A percentile compares a stretch with the other conserved stretches of the same genome.
Conservation (phyloP, 2,888 invertebrate species). For the Phorcus lineatus region DNA sequence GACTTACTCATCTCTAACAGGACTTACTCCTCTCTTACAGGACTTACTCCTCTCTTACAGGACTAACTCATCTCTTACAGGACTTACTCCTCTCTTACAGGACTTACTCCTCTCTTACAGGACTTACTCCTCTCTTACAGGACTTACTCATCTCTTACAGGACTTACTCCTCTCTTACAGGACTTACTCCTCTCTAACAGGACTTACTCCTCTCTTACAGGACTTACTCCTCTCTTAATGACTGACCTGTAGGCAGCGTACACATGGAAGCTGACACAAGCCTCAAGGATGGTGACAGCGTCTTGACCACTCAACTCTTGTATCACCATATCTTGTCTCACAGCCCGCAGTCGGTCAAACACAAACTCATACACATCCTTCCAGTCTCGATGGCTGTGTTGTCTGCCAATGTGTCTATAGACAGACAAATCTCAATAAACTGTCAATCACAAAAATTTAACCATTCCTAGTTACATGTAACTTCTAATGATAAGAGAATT, state of each 20-base stretch:
- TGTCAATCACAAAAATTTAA: background rate
- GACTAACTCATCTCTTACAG: too few species aligned
- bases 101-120: too few species aligned
- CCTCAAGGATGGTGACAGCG: constrained; percentile 82
- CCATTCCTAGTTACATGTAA: background rate
- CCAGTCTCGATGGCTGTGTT: constrained; percentile 76
- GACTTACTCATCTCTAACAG: too few species aligned
- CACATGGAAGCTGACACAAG: constrained; percentile 85
- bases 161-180: too few species aligned
- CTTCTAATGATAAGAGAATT: background rate
- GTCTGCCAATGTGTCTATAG: background rate
- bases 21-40: too few species aligned
- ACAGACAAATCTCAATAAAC: background rate
- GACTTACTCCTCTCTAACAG: too few species aligned
- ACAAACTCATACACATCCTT: constrained; percentile 84
- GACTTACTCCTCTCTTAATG: too few species aligned
- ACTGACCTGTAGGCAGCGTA: constrained; percentile 83
- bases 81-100: too few species aligned
- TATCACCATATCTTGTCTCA: constrained; percentile 87
- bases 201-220: too few species aligned
- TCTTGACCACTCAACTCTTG: constrained; percentile 80
- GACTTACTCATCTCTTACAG: too few species aligned
- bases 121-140: too few species aligned
- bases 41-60: too few species aligned
- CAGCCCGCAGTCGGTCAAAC: constrained; percentile 84